Conservation (phyloP, 2,797 vertebrate species). For the Anisognathus igniventris region DNA sequence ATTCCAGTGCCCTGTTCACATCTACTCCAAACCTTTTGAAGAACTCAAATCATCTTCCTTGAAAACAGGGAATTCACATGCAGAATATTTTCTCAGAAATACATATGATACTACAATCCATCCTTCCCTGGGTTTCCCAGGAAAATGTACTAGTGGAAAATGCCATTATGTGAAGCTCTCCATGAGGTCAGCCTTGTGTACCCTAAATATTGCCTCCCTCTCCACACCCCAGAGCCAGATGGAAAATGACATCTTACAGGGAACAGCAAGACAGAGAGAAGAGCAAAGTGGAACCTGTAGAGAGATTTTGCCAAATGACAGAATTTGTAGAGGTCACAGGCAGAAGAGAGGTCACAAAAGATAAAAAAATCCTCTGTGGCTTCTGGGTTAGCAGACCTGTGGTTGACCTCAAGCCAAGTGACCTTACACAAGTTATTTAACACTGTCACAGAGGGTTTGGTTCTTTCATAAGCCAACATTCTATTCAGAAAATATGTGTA, state of each 20-base stretch:
- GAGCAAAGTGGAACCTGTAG: background rate
- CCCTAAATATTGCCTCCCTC: background rate
- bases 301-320: background rate
- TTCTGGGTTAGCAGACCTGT: background rate
- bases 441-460: background rate
- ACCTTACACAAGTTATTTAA: background rate
- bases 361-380: background rate
- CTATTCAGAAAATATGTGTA: background rate
- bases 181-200: background rate
- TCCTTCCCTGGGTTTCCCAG: background rate
- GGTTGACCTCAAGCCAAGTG: background rate
- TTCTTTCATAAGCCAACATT: background rate
- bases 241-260: background rate
- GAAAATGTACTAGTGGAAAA: background rate
- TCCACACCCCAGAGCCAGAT: background rate
- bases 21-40: background rate
- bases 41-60: background rate
- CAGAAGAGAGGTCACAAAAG: background rate
- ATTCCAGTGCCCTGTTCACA: background rate
- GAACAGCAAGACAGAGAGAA: background rate
- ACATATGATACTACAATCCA: background rate
- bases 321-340: background rate
- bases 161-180: background rate
- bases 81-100: background rate
- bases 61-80: background rate